Evolutionary conservation across 2,888 invertebrate species (phyloP), one percentile per base, ranked within the genome.

Genomic region (Philhelius pedissequus): DNA sequence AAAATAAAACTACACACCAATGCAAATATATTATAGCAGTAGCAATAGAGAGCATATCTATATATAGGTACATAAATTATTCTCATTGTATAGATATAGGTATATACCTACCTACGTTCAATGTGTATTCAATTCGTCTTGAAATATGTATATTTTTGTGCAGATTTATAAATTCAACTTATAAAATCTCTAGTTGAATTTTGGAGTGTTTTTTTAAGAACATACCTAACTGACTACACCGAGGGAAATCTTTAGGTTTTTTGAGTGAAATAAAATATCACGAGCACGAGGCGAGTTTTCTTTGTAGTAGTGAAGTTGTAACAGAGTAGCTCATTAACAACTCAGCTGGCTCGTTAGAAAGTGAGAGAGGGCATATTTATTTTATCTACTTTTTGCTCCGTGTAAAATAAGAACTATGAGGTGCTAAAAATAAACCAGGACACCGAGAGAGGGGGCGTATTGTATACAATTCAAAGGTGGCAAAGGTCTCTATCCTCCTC

Each of bases 371-470:
- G 70, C 43, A 30, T 56, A 79, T 78, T 76, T 74, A 52, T 75
- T 75, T 40, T 69, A 82, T 78, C 54, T 64, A 50, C 74, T 79
- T 83, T 70, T n/a, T 66, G 69, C 69, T 83, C 79, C 56, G 69
- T 83, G 83, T 75, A 79, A 83, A 83, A 70, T 79, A 83, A 79
- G 83, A 83, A 83, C 79, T 83, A 83, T 75, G 70, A 25, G 78
- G 70, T 79, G 83, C 83, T 79, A 83, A 83, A 83, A 83, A 83
- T 83, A 83, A 83, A 83, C 83, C 83, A 79, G 70, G 83, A 79
- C 74, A 83, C 27, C 52, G n/a, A 64, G 32, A 50, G 32, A 25
- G 73, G 52, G 62, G 73, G 78, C 40, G 77, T 82, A 30, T 56
- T 48, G 70, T 45, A 18, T 71, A 58, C 58, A 40, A 45, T 43